These are phyloP conservation scores for Aethes cnicana DNA, from an alignment of 2,888 invertebrate genomes.

Conservation along the genomic window DNA sequence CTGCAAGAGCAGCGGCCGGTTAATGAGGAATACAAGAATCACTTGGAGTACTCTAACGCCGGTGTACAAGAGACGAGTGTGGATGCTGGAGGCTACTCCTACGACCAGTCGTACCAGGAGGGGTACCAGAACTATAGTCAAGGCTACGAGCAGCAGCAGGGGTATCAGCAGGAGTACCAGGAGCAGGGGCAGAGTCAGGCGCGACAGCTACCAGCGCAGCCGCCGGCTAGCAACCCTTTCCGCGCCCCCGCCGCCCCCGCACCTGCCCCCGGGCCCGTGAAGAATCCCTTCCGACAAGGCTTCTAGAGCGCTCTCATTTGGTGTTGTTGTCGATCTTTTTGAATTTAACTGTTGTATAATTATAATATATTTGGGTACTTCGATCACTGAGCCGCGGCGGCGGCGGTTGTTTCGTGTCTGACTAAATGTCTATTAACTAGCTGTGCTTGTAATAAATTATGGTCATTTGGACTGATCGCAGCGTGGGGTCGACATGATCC, in stretches of 20 bases:
- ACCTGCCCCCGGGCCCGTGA: slow-evolving; percentile 60
- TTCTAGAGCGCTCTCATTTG: slow-evolving; percentile 78
- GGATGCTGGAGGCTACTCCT: slow-evolving; percentile 77
- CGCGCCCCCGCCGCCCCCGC: slow-evolving; percentile 66
- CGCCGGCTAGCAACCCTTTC: slow-evolving; percentile 72
- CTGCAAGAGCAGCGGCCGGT: slow-evolving; percentile 93
- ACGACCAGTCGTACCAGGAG: slow-evolving; percentile 75
- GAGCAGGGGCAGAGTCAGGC: slow-evolving; percentile 69
- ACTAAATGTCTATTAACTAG: slow-evolving; percentile 66
- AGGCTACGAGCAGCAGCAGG: slow-evolving; percentile 53
- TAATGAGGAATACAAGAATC: slow-evolving; percentile 90
- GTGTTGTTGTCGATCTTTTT: slow-evolving; percentile 77
- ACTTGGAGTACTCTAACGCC: slow-evolving; percentile 86
- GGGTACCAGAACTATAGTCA: slow-evolving; percentile 67
- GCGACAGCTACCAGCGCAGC: slow-evolving; percentile 75
- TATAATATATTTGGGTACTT: slow-evolving; percentile 74
- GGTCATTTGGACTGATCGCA: slow-evolving; percentile 40
- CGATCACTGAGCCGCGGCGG: slow-evolving; percentile 78
- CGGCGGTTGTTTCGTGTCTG: slow-evolving; percentile 58
- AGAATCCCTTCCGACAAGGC: slow-evolving; percentile 93
- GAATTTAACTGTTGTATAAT: slow-evolving; percentile 80
- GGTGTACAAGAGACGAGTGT: slow-evolving; percentile 85
- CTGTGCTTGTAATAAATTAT: slow-evolving; percentile 59
- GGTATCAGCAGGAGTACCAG: slow-evolving; percentile 61
- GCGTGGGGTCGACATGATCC: slow-evolving; percentile 28